Evolutionary conservation across 2,113 vertebrate genomes (phyloP).

Genomic region (Oreocharis arfaki): DNA sequence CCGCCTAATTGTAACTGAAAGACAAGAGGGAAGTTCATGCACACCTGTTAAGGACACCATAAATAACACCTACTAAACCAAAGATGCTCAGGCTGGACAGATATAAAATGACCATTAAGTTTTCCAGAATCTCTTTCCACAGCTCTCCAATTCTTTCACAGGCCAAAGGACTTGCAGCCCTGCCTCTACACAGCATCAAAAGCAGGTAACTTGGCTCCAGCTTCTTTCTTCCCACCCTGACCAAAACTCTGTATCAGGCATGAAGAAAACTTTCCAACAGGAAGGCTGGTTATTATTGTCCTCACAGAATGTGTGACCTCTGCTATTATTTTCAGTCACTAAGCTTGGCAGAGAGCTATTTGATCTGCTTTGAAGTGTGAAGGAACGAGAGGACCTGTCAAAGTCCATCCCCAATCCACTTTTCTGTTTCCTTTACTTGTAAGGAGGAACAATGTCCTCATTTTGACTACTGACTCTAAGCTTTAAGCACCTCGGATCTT

Average conservation of each 20-base stretch:
- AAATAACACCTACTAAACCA: not conserved
- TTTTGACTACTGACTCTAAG: not conserved
- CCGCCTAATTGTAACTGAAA: not conserved
- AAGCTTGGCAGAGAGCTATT: not conserved
- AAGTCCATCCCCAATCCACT: not conserved
- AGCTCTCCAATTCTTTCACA: not conserved
- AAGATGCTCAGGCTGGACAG: not conserved
- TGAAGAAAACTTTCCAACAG: not conserved
- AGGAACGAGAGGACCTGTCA: not conserved
- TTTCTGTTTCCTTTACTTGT: not conserved
- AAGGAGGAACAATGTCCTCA: not conserved
- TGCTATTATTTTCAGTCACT: not conserved
- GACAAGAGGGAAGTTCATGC: not conserved
- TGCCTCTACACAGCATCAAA: not conserved
- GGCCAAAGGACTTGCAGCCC: not conserved
- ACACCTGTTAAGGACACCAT: not conserved
- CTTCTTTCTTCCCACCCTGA: not conserved
- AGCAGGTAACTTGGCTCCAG: not conserved
- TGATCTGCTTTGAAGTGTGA: not conserved
- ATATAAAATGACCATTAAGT: not conserved
- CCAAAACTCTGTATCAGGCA: not conserved
- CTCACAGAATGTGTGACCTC: accelerated
- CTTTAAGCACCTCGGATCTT: accelerated
- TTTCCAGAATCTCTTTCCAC: not conserved
- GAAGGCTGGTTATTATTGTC: not conserved